A percentile compares a stretch with the other conserved stretches of the same genome.
These are phyloP conservation scores for Bos indicus DNA, from an alignment of 2,113 vertebrate genomes.

Conservation along the genomic window DNA sequence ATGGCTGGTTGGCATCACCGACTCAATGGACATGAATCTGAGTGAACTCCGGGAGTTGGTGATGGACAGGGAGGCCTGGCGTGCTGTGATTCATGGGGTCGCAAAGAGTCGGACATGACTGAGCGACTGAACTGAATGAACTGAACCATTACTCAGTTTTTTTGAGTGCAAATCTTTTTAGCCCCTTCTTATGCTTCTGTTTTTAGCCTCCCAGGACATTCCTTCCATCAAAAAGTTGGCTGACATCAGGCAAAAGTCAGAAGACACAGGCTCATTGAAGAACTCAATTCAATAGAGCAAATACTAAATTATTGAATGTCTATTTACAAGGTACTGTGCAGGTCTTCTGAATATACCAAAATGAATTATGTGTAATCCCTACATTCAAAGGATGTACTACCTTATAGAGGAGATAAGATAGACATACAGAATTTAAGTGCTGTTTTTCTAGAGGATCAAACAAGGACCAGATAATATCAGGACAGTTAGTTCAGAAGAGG, in stretches of 20 bases:
- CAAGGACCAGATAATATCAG: not conserved
- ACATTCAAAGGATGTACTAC: not conserved
- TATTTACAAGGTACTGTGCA: slow-evolving; percentile 38
- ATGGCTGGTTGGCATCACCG: too few species aligned
- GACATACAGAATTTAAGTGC: not conserved
- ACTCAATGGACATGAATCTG: too few species aligned
- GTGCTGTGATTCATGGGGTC: too few species aligned
- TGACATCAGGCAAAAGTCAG: slow-evolving; percentile 39
- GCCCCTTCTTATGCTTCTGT: not conserved
- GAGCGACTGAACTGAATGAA: too few species aligned
- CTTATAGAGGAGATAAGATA: not conserved
- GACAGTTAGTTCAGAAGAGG: not conserved
- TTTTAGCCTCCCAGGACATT: not conserved
- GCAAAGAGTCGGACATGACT: too few species aligned
- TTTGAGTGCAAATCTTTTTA: not conserved
- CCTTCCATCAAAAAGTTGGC: slow-evolving; percentile 8
- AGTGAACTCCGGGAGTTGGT: too few species aligned
- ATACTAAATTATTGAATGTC: slow-evolving; percentile 41
- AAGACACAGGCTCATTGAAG: slow-evolving; percentile 22
- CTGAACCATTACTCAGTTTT: not conserved
- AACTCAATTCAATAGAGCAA: slow-evolving; percentile 40
- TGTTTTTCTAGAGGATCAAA: not conserved
- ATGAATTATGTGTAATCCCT: slow-evolving; percentile 41
- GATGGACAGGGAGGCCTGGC: too few species aligned
- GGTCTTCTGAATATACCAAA: slow-evolving; percentile 29